Conservation (phyloP, 2,888 invertebrate species). For the Leucozona laternaria region DNA sequence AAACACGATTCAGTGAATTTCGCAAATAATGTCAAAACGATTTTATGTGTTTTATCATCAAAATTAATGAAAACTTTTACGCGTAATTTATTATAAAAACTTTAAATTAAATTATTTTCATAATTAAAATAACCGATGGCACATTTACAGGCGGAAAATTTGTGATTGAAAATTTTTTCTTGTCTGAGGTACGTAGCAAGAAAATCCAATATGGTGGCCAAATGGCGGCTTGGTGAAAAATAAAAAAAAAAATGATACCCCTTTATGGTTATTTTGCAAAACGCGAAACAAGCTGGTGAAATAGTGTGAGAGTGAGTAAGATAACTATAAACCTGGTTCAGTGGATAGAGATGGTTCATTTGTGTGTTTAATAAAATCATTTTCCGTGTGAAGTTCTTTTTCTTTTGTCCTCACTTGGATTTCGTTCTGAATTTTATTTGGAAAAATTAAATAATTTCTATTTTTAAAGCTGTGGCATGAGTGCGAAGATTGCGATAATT, state of each 20-base stretch:
- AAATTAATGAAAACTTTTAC: constrained; percentile 75
- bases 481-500: background rate
- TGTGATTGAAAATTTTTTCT: constrained; percentile 86
- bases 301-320: constrained; percentile 57
- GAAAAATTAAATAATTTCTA: constrained; percentile 52
- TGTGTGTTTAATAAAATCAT: constrained; percentile 33
- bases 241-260: constrained; percentile 42
- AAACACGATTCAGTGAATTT: constrained; percentile 72
- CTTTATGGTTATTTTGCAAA: constrained; percentile 52
- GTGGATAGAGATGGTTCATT: constrained; percentile 60
- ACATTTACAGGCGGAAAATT: constrained; percentile 85
- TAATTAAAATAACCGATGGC: constrained; percentile 85
- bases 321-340: constrained; percentile 1
- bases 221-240: constrained; percentile 83
- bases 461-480: constrained; percentile 23
- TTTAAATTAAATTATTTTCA: constrained; percentile 77
- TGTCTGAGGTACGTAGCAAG: constrained; percentile 86
- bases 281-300: constrained; percentile 50
- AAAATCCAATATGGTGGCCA: constrained; percentile 83
- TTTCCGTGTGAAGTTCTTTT: constrained; percentile 36
- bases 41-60: constrained; percentile 62
- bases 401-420: constrained; percentile 6
- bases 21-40: constrained; percentile 69
- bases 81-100: constrained; percentile 55
- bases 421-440: constrained; percentile 23